These are phyloP conservation scores for Varroa destructor DNA, from an alignment of 1,140 invertebrate genomes.

Conservation along the genomic window DNA sequence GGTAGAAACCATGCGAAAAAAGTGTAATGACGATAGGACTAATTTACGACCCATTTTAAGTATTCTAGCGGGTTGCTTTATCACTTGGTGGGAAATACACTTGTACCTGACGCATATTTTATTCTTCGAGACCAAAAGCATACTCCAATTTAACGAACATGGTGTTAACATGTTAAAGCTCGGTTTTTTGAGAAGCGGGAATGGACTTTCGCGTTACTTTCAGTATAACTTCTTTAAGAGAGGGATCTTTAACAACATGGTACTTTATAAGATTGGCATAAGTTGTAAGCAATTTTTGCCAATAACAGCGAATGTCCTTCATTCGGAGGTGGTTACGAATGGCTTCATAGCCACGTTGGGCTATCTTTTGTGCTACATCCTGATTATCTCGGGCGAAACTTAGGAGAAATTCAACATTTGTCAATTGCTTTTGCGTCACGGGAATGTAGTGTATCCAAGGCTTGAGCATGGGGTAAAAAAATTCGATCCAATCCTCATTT, in stretches of 20 bases:
- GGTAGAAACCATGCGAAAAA: no score
- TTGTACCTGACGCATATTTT: no score
- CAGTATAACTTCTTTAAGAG: conserved; percentile 28
- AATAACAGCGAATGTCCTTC: conserved; percentile 71
- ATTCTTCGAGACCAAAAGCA: no score
- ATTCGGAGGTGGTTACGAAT: conserved; percentile 69
- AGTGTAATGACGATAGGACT: no score
- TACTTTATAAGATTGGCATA: conserved; percentile 66
- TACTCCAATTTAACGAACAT: no score
- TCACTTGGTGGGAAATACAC: no score
- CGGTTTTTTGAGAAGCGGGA: no score
- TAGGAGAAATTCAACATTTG: conserved; percentile 56
- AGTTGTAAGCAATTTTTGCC: conserved; percentile 60
- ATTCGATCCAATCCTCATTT: conserved; percentile 75
- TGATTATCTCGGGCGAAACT: conserved; percentile 66
- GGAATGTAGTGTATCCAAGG: conserved; percentile 95
- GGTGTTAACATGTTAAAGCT: no score
- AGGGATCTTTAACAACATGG: conserved; percentile 38
- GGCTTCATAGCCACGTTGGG: conserved; percentile 62
- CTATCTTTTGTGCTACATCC: conserved; percentile 59
- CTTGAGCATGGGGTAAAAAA: conserved; percentile 78
- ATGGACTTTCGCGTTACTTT: not conserved
- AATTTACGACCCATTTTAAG: no score
- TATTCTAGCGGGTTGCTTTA: no score
- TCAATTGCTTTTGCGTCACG: conserved; percentile 51